phyloP scores from a whole-genome alignment of 37 sponge, comb jelly and placozoan species.

The Geodia barretti region DNA sequence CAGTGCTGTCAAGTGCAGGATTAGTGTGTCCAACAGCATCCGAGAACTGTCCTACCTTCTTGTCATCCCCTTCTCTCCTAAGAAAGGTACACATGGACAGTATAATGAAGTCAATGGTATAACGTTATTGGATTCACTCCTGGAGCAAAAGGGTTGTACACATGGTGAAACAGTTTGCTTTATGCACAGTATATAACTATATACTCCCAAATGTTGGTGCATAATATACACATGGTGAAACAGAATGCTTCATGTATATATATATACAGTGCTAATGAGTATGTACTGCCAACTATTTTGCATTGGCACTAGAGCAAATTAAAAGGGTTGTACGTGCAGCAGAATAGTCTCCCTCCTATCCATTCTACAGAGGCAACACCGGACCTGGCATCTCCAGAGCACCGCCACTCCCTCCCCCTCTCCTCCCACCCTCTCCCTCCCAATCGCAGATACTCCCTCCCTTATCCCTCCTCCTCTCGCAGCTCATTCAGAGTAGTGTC shows the following conservation, averaged over 20 bases:
- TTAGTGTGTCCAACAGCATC: not conserved
- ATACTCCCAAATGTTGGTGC: no score
- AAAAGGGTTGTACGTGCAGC: not conserved
- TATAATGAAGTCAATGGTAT: not conserved
- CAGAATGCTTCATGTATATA: no score
- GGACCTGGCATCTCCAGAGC: not conserved
- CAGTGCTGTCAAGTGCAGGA: slow-evolving; percentile 10
- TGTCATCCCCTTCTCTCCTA: slow-evolving; percentile 33
- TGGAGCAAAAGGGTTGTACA: no score
- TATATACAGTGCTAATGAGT: no score
- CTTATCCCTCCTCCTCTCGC: no score
- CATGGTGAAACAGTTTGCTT: no score
- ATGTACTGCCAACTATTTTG: no score
- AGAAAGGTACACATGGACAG: not conserved
- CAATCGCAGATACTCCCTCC: not conserved
- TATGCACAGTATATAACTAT: no score
- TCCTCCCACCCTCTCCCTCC: not conserved
- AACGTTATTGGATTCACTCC: no score
- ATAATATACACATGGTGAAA: no score
- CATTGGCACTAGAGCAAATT: no score
- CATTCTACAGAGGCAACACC: not conserved
- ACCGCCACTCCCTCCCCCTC: not conserved
- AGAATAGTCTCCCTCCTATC: not conserved
- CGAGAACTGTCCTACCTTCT: slow-evolving; percentile 7
- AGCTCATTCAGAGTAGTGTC: no score